A percentile compares a stretch with the other conserved stretches of the same genome.
phyloP scores from a whole-genome alignment of 2,113 vertebrate genomes.

The Pycnonotus jocosus region DNA sequence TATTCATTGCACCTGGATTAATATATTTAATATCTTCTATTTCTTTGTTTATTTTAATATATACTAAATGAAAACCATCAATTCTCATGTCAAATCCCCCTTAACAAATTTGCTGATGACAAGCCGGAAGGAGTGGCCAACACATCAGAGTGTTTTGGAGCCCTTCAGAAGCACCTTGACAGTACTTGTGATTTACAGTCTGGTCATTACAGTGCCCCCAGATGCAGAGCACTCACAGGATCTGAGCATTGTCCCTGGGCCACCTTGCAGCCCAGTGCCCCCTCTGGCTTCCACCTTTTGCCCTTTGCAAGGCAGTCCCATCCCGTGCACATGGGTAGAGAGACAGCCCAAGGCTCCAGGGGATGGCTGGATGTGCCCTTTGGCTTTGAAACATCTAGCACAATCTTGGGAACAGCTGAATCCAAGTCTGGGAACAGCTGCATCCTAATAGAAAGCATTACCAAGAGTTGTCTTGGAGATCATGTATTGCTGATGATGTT shows the following conservation, averaged over 20 bases:
- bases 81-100: neutral
- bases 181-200: neutral
- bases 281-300: neutral
- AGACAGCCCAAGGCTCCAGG: neutral
- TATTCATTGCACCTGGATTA: neutral
- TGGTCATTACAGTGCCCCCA: neutral
- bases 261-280: accelerated
- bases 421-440: neutral
- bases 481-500: neutral
- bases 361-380: neutral
- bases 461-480: neutral
- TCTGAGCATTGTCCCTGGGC: neutral
- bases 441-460: neutral
- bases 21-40: neutral
- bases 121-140: neutral
- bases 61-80: neutral
- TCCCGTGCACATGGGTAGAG: accelerated
- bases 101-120: neutral
- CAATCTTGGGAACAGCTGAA: neutral
- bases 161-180: neutral
- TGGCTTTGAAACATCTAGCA: neutral
- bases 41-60: neutral
- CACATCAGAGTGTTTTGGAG: neutral
- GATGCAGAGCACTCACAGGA: neutral
- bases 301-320: neutral